Evolutionary conservation across 2,797 vertebrate species (phyloP).

Genomic region (Labroides dimidiatus): DNA sequence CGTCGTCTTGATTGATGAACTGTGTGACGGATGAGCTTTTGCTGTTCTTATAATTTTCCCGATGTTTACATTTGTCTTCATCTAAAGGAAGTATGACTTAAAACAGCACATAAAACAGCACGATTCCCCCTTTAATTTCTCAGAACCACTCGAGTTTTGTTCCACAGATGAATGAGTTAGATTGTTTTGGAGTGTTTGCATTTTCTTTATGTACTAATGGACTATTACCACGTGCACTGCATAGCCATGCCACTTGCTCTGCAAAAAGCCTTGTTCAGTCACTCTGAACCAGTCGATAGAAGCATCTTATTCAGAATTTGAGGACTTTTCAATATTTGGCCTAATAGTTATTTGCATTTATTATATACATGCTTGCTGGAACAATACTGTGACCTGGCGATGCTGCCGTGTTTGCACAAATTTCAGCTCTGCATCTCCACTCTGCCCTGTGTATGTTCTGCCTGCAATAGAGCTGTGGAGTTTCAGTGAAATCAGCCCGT

Average conservation of each 20-base stretch:
- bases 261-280: not conserved
- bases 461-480: constrained; percentile 22
- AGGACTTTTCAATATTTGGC: not conserved
- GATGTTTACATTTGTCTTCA: not conserved
- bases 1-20: not conserved
- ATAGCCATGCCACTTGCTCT: not conserved
- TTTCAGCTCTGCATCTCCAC: constrained; percentile 25
- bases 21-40: not conserved
- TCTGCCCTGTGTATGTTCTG: constrained; percentile 30
- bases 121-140: not conserved
- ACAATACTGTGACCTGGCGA: constrained; percentile 8
- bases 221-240: not conserved
- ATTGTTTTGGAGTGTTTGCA: no score
- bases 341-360: no score
- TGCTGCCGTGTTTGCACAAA: constrained; percentile 10
- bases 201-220: not conserved
- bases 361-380: not conserved
- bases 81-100: not conserved
- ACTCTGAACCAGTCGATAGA: not conserved
- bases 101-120: not conserved
- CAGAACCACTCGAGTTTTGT: not conserved
- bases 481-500: constrained; percentile 35
- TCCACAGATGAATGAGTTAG: not conserved
- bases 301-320: not conserved
- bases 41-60: not conserved